A percentile compares a stretch with the other conserved stretches of the same genome.
Evolutionary conservation across 2,113 vertebrate species (phyloP).

Genomic region (Cyanocitta stelleri): DNA sequence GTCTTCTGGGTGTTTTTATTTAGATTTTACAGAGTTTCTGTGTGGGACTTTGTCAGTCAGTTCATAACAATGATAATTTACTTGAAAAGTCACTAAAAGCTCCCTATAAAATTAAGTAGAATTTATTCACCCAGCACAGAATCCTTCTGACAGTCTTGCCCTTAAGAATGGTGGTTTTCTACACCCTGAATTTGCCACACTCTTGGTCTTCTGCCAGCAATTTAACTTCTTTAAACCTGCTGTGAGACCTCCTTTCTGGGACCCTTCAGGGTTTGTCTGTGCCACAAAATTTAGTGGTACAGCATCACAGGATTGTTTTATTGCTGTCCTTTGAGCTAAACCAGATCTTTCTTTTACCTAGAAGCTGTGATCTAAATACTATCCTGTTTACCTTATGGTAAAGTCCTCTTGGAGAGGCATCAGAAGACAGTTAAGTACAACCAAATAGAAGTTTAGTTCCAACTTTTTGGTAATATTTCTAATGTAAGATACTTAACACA

Average conservation of each 20-base stretch:
- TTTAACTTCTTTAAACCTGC: not conserved
- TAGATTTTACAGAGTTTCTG: not conserved
- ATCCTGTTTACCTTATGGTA: not conserved
- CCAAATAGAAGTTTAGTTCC: not conserved
- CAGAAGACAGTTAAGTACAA: not conserved
- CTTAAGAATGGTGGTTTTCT: not conserved
- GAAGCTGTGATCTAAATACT: not conserved
- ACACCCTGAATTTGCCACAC: not conserved
- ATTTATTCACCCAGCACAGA: not conserved
- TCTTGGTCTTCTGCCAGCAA: not conserved
- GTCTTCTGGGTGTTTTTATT: not conserved
- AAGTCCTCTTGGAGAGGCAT: not conserved
- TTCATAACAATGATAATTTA: not conserved
- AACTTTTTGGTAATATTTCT: not conserved
- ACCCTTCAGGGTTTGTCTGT: not conserved
- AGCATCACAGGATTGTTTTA: not conserved
- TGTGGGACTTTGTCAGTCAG: not conserved
- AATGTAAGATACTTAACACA: not conserved
- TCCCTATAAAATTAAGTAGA: not conserved
- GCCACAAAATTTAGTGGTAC: not conserved
- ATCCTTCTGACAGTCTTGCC: not conserved
- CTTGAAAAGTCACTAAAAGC: not conserved
- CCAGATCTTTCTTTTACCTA: not conserved
- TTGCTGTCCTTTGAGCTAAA: not conserved
- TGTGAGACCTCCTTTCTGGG: not conserved